A percentile compares a stretch with the other conserved stretches of the same genome.
Conservation (phyloP, 2,113 vertebrate species). For the Hydropotes inermis region DNA sequence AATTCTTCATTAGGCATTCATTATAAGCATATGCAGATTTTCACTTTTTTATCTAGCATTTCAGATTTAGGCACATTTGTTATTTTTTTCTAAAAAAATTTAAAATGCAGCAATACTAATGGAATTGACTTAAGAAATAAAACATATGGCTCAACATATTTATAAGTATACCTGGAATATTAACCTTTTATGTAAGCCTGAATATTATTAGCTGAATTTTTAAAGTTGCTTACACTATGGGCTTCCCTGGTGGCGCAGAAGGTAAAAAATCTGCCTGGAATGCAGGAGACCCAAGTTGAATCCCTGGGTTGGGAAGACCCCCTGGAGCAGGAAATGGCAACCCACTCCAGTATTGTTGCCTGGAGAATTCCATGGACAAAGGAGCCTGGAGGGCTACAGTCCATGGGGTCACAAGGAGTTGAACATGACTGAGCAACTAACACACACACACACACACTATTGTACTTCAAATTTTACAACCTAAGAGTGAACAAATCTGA, state of each 20-base stretch:
- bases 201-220: background rate
- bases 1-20: constrained; percentile 40
- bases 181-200: background rate
- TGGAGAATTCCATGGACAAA: background rate
- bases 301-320: background rate
- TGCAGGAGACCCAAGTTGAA: background rate
- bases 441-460: background rate
- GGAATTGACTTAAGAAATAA: background rate
- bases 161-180: background rate
- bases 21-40: background rate
- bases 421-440: background rate
- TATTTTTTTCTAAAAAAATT: constrained; percentile 1
- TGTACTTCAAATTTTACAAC: background rate
- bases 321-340: background rate
- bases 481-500: background rate
- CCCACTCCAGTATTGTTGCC: background rate
- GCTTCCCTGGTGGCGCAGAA: background rate
- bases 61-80: background rate
- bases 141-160: background rate
- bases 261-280: background rate
- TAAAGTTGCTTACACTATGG: background rate
- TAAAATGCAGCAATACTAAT: constrained; percentile 4
- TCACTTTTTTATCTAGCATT: constrained; percentile 30
- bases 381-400: background rate
- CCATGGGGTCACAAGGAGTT: background rate